Conservation (phyloP, 2,888 invertebrate genomes). For the Pemphredon lugubris region DNA sequence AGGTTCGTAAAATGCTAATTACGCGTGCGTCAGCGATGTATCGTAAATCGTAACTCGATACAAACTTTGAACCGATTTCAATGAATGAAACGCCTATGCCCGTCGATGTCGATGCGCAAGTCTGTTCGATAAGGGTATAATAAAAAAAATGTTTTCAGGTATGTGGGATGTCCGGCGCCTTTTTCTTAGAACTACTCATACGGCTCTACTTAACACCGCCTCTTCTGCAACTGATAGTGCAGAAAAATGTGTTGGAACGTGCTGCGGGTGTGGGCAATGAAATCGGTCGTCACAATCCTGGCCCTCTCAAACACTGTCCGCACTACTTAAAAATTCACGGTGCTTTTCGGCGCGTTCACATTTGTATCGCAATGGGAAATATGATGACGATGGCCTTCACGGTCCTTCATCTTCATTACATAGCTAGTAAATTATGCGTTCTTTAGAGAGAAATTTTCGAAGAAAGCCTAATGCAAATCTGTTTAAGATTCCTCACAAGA, state of each 20-base stretch:
- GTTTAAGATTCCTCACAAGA: neutral
- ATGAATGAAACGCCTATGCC: neutral
- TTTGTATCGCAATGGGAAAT: conserved; percentile 90
- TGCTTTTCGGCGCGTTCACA: conserved; percentile 89
- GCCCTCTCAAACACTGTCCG: conserved; percentile 88
- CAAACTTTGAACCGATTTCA: neutral
- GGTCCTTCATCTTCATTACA: conserved; percentile 86
- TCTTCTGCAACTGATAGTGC: conserved; percentile 87
- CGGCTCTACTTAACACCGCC: conserved; percentile 90
- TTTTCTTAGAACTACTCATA: conserved; percentile 88
- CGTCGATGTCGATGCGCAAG: too few relatives aligned
- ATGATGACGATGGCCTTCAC: conserved; percentile 87
- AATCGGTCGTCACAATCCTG: conserved; percentile 88
- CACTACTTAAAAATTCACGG: conserved; percentile 89
- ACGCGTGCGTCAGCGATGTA: neutral
- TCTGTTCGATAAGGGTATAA: too few relatives aligned
- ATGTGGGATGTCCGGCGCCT: conserved; percentile 85
- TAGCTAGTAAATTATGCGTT: conserved; percentile 82
- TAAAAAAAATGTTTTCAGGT: conserved; percentile 82
- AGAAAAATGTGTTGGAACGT: conserved; percentile 89
- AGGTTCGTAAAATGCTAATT: conserved; percentile 80
- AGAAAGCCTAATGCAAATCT: neutral
- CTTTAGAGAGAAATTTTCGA: conserved; percentile 60
- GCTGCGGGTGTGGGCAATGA: conserved; percentile 90
- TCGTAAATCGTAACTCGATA: neutral